Conservation (phyloP, 1,140 invertebrate species). For the Cyrtorhinus lividipennis region DNA sequence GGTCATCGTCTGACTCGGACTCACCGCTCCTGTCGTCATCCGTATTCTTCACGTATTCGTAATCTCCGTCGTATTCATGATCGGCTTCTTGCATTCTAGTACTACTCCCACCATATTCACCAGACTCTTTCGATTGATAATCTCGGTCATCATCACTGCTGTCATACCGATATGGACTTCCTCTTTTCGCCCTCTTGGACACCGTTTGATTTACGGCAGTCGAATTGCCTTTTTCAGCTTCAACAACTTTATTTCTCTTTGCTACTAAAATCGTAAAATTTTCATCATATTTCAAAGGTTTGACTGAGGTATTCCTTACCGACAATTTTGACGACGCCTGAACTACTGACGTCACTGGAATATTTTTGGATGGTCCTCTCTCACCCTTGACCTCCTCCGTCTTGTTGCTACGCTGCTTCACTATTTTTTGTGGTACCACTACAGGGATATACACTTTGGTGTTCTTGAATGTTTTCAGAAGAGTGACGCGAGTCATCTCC, state of each 20-base stretch:
- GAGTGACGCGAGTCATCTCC: no score
- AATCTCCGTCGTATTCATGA: background rate
- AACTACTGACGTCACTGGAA: background rate
- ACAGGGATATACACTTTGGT: background rate
- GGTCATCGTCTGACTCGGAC: background rate
- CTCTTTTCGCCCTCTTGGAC: background rate
- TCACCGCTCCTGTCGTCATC: background rate
- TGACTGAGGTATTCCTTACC: background rate
- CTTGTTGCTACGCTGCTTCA: background rate
- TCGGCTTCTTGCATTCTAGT: background rate
- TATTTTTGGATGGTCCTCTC: background rate
- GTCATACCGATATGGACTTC: background rate
- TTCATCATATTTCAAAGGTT: constrained; percentile 3
- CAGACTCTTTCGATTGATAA: background rate
- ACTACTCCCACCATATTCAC: background rate
- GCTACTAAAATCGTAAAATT: background rate
- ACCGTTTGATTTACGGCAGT: background rate
- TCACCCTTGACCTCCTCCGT: background rate
- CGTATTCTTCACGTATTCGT: background rate
- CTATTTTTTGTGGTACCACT: background rate
- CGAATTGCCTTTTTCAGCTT: background rate
- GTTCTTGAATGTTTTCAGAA: background rate
- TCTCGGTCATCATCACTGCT: background rate
- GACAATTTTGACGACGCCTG: background rate
- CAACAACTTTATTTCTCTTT: background rate